Evolutionary conservation across 2,797 vertebrate species (phyloP), one percentile per base, ranked within the genome.

Genomic region (Eutrigla gurnardus): DNA sequence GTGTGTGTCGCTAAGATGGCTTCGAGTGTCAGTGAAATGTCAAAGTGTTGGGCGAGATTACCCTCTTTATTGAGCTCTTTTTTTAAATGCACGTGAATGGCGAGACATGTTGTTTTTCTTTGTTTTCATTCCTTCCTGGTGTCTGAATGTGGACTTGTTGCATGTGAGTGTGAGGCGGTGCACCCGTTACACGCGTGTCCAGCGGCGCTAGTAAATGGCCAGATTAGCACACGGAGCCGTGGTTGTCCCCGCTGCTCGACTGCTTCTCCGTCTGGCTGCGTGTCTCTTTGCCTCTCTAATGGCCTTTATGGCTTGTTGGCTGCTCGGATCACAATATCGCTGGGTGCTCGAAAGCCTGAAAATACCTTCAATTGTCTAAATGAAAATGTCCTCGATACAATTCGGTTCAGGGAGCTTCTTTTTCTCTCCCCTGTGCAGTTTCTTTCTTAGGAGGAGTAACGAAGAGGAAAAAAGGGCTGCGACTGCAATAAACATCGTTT

Each of bases 221-320:
- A 60, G 80, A 80, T 82, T 40, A 81, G 71, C 42, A 72, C 80
- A 80, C 64, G 7, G 60, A 82, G 83, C 80, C 80, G 73, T 73
- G 77, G 49, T 59, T 81, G 70, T 77, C 67, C 72, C 78, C 80
- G 80, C 85, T 87, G 87, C 87, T 85, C 78, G 71, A 76, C 78
- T 80, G 69, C 71, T 67, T 77, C 70, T 84, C 79, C 52, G 70
- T 87, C 86, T 90, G 85, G 47, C 64, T 82, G 32, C 46, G 46
- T 77, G 78, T 82, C 66, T 78, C 50, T 80, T 77, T 88, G 80
- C 74, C 75, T 62, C 72, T 67, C 76, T 88, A 84, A 88, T 89
- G 69, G 75, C 76, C 83, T 89, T 79, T 81, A 61, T 83, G 75
- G 80, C 78, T 82, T 80, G 76, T 78, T 88, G 80, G 75, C 77